Base-by-base conservation (phyloP, 1,140 invertebrate species). In the Tribolium madens region DNA sequence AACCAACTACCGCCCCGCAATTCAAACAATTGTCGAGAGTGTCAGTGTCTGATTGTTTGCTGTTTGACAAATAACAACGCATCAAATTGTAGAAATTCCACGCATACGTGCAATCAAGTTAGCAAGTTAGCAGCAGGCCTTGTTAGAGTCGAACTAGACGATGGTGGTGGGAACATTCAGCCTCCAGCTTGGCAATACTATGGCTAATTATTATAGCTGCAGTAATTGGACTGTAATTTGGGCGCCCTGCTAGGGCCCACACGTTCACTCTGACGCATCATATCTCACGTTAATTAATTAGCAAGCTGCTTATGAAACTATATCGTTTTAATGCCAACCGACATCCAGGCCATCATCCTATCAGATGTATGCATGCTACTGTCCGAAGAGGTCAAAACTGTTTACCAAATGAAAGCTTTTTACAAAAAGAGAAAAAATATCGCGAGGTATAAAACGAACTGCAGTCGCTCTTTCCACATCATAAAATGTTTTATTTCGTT, bases 81-180 rank as follows among this genome's bases (percentile, higher is more conserved):
- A 71, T 71, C 47, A 71, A 71, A 71, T 71, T 71, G 68, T 71
- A 71, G 68, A 71, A 71, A 71, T 71, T 71, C 68, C 68, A 71
- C 68, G 47, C 68, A 48, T 71, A 71, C 68, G 47, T 71, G 47
- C 68, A 71, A 71, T 71, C 57, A 64, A 64, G 57, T 64, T 64
- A 64, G 57, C 57, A 64, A 64, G 57, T 64, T 64, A 64, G 57
- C 57, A 64, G 57, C 12, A 10, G 33, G 12, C 68, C 68, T 71
- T 64, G 57, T 64, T 64, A 33, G 57, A 64, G 21, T 33, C 36
- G 57, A 64, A 64, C 57, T 64, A 33, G 57, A 5, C 6, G 18
- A 21, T 4, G 21, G 46, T 31, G 53, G 53, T 21, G 53, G 18
- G 53, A 26, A 33, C 21, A 64, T 31, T 33, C 9, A 33, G 57